Evolutionary conservation across 2,113 vertebrate genomes (phyloP).

Genomic region (Paramisgurnus dabryanus): DNA sequence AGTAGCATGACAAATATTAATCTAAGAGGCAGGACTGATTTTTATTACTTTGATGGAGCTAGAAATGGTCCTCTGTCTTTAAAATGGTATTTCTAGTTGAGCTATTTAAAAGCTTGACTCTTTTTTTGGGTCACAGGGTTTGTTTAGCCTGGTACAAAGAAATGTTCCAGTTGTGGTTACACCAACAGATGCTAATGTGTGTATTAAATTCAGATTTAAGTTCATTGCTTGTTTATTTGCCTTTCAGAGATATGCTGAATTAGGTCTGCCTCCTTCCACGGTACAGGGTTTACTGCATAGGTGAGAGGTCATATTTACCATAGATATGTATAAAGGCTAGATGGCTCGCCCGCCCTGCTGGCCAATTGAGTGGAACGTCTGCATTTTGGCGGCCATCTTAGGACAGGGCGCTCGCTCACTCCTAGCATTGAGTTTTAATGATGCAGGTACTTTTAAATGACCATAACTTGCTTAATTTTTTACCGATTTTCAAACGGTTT

Average conservation of each 20-base stretch:
- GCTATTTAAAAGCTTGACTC: slow-evolving; percentile 24
- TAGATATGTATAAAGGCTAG: no score
- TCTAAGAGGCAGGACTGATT: no score
- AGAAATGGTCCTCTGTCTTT: not conserved
- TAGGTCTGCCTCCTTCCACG: slow-evolving; percentile 80
- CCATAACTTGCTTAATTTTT: no score
- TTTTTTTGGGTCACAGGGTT: slow-evolving; percentile 23
- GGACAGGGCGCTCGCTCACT: no score
- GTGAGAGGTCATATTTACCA: slow-evolving; percentile 68
- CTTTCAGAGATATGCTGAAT: slow-evolving; percentile 85
- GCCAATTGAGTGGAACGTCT: no score
- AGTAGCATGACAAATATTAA: not conserved
- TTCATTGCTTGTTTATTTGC: slow-evolving; percentile 11
- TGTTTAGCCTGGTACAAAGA: slow-evolving; percentile 25
- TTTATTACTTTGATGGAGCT: not conserved
- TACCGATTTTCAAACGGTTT: no score
- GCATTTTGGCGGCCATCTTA: no score
- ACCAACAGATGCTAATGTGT: not conserved
- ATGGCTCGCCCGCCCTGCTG: no score
- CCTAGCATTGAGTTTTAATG: no score
- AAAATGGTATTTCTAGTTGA: slow-evolving; percentile 4
- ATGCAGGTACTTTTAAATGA: no score
- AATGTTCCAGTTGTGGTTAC: not conserved
- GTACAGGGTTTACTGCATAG: slow-evolving; percentile 81
- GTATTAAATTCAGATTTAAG: not conserved